A percentile compares a stretch with the other conserved stretches of the same genome.
Evolutionary conservation across 2,888 invertebrate species (phyloP).

Genomic region (Plagodis pulveraria): DNA sequence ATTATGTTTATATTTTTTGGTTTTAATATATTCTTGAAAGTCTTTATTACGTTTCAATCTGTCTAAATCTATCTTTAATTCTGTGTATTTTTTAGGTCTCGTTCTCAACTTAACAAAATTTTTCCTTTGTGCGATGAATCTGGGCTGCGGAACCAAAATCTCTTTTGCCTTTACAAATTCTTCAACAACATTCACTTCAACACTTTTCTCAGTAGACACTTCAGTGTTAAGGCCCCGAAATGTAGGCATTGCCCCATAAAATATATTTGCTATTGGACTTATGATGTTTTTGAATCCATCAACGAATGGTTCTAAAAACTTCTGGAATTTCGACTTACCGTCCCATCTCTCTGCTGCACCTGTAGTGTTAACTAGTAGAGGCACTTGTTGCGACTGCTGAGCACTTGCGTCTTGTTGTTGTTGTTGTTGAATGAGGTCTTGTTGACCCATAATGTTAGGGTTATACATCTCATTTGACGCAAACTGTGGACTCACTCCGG

Average conservation of each 20-base stretch:
- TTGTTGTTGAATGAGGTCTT: slow-evolving; percentile 76
- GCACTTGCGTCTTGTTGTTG: slow-evolving; percentile 75
- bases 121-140: slow-evolving; percentile 75
- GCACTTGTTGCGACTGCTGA: slow-evolving; percentile 82
- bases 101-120: slow-evolving; percentile 58
- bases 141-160: slow-evolving; percentile 72
- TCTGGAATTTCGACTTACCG: slow-evolving; percentile 80
- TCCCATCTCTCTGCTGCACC: slow-evolving; percentile 81
- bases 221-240: slow-evolving; percentile 74
- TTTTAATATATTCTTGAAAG: slow-evolving; percentile 73
- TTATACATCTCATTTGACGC: slow-evolving; percentile 79
- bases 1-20: slow-evolving; percentile 77
- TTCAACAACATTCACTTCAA: slow-evolving; percentile 56
- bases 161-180: slow-evolving; percentile 67
- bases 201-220: slow-evolving; percentile 63
- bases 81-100: slow-evolving; percentile 72
- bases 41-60: slow-evolving; percentile 76
- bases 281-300: slow-evolving; percentile 66
- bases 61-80: slow-evolving; percentile 71
- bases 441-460: slow-evolving; percentile 70
- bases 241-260: slow-evolving; percentile 74
- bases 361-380: slow-evolving; percentile 70
- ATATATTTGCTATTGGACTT: slow-evolving; percentile 72
- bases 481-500: slow-evolving; percentile 79
- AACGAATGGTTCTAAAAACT: slow-evolving; percentile 75